Evolutionary conservation across 2,113 vertebrate genomes (phyloP).

Genomic region (Onychorhynchus coronatus): DNA sequence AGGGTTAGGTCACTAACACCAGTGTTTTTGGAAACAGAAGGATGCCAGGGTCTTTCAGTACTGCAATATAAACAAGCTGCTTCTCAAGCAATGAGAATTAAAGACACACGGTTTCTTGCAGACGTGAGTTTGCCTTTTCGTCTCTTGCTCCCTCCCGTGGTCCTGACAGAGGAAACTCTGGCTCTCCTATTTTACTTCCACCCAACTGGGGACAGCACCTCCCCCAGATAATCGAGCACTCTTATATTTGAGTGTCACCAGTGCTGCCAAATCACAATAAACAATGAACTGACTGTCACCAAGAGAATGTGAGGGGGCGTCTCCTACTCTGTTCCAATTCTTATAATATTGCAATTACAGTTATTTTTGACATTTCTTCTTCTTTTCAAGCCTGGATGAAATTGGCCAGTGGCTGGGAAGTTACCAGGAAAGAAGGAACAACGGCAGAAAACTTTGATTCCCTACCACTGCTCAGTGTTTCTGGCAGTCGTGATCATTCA

Average conservation of each 20-base stretch:
- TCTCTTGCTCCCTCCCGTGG: background rate
- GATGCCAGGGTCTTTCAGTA: background rate
- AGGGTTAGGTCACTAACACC: background rate
- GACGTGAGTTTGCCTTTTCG: background rate
- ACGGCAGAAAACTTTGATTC: background rate
- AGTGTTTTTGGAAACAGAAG: background rate
- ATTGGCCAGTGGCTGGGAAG: background rate
- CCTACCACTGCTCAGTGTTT: background rate
- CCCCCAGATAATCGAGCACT: background rate
- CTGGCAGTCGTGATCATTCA: background rate
- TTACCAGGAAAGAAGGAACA: background rate
- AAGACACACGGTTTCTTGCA: background rate
- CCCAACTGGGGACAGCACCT: background rate
- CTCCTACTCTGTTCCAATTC: background rate
- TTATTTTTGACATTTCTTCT: constrained; percentile 31
- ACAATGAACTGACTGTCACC: background rate
- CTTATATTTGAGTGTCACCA: background rate
- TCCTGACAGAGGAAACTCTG: background rate
- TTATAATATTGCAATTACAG: background rate
- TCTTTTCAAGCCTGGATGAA: background rate
- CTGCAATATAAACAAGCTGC: background rate
- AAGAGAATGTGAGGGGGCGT: background rate
- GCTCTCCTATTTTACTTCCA: background rate
- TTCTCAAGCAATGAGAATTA: background rate
- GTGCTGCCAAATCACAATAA: background rate